Base-by-base conservation (phyloP, 2,113 vertebrate species). In the Lagopus leucura region DNA sequence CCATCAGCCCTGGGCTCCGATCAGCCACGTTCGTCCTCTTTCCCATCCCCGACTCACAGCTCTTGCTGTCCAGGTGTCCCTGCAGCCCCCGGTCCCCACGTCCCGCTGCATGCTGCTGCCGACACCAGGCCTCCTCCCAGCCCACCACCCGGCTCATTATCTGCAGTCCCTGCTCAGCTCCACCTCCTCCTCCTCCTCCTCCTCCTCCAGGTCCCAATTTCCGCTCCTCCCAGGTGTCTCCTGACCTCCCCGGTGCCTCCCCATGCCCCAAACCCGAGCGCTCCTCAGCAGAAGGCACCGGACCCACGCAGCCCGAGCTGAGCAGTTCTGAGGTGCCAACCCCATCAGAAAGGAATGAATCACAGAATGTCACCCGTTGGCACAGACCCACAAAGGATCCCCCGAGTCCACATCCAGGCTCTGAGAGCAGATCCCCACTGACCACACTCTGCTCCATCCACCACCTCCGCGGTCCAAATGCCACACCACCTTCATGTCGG, bases 401-500 rank as follows among this genome's bases (percentile, higher is more conserved):
- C 47, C 52, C 3, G 27, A 54, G 52, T 28, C 14, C 52, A 28
- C 14, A 54, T 10, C 52, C 27, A 28, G 52, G 52, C 52, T 52
- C 50, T 15, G 50, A 27, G 13, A 27, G 50, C 50, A 52, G 40
- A 47, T 22, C 43, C 43, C 65, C 18, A 38, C 2, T 24, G 36
- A 43, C 18, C 12, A 19, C 1, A 0, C 24, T 38, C 40, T 0
- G 3, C 57, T 81, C 48, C 0, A 0, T 48, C 63, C 2, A 4
- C 74, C 55, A 6, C 70, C 52, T 64, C 15, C 7, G 32, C 2
- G 54, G 54, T 47, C 66, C 4, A 2, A 54, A 64, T 78, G 91
- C 86, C 80, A 69, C 1, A 1, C 22, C 2, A 3, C 0, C 1
- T 5, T 66, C 85, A 3, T 54, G 28, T 16, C 16, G 52, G 52